phyloP scores from a whole-genome alignment of 1,140 invertebrate genomes.

The Rhopalosiphum padi region DNA sequence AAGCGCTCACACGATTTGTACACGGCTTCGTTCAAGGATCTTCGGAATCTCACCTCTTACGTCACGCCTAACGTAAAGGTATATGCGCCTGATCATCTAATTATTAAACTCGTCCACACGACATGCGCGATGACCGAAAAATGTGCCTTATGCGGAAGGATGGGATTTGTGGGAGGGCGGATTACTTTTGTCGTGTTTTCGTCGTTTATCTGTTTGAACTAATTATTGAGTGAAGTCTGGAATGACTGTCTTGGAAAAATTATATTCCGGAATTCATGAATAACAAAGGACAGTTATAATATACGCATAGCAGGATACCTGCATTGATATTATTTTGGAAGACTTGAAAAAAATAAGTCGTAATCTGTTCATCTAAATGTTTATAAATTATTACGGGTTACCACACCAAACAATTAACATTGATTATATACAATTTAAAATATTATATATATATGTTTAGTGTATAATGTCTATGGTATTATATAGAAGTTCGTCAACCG shows the following conservation, averaged over 20 bases:
- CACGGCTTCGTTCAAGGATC: constrained; percentile 35
- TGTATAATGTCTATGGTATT: too few species aligned
- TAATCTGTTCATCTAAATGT: background rate
- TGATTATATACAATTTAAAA: background rate
- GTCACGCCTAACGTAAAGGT: background rate
- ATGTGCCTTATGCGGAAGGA: background rate
- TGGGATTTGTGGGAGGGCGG: too few species aligned
- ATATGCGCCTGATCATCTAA: background rate
- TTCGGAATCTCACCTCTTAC: constrained; percentile 32
- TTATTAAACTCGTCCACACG: background rate
- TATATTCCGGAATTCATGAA: too few species aligned
- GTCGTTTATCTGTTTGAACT: background rate
- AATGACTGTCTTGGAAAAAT: too few species aligned
- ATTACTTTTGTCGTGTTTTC: background rate
- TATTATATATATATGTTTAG: background rate
- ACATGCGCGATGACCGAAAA: background rate
- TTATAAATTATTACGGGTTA: background rate
- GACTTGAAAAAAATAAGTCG: too few species aligned
- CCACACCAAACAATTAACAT: background rate
- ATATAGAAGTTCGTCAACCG: background rate
- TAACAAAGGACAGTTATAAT: too few species aligned
- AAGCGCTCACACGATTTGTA: background rate
- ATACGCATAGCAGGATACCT: background rate
- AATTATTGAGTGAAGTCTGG: too few species aligned
- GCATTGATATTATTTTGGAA: background rate